Percentiles rank a stretch among this genome's conserved stretches.
Conservation (phyloP, 2,113 vertebrate species). For the Sylvietta virens region DNA sequence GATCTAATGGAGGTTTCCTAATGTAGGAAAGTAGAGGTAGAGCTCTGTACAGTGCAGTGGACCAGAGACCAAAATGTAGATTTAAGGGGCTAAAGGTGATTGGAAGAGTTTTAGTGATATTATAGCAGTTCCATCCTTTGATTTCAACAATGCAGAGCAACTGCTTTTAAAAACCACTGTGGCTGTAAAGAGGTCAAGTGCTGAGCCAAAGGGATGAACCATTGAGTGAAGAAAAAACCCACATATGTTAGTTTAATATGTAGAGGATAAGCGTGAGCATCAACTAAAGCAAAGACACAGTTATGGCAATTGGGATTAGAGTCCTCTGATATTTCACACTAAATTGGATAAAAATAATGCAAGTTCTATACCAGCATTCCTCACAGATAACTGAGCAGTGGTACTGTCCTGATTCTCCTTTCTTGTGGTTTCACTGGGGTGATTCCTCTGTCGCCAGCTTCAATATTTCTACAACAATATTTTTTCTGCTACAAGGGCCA, state of each 20-base stretch:
- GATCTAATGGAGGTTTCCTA: background rate
- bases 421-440: background rate
- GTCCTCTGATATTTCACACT: background rate
- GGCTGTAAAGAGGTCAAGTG: background rate
- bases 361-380: background rate
- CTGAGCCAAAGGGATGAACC: background rate
- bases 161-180: background rate
- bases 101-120: background rate
- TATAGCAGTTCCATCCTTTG: background rate
- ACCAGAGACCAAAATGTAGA: background rate
- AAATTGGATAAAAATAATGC: background rate
- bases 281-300: background rate
- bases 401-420: background rate
- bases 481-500: background rate
- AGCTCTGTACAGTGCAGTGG: background rate
- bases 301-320: background rate
- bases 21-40: background rate
- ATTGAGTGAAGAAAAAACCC: background rate
- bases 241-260: background rate
- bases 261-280: accelerated
- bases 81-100: background rate
- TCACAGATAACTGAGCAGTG: background rate
- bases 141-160: background rate
- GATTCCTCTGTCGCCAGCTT: background rate
- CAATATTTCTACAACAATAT: background rate